Percentiles rank a stretch among this genome's conserved stretches.
Evolutionary conservation across 2,797 vertebrate species (phyloP).

Genomic region (Martes flavigula): DNA sequence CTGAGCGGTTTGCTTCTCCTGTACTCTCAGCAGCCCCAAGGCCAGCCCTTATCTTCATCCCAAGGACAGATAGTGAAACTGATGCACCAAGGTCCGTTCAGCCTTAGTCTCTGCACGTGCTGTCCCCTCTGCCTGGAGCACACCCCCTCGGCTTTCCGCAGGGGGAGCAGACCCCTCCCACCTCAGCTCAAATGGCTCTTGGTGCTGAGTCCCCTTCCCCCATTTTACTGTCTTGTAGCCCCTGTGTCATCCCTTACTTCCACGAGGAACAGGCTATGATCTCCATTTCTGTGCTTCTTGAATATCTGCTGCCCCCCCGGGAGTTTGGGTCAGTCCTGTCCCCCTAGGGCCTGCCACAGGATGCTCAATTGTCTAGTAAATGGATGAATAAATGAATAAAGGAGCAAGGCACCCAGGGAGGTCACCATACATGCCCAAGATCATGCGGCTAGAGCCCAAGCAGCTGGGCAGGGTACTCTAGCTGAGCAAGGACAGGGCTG

Average conservation of each 20-base stretch:
- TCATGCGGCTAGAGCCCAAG: neutral
- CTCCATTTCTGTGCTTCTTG: neutral
- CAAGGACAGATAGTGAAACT: neutral
- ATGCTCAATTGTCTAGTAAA: neutral
- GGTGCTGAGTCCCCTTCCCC: neutral
- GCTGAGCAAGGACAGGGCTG: neutral
- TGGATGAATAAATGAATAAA: neutral
- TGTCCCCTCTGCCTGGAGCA: neutral
- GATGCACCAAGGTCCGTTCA: rapidly evolving
- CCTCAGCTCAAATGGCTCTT: neutral
- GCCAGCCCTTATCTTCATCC: neutral
- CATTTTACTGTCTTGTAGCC: rapidly evolving
- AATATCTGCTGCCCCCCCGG: neutral
- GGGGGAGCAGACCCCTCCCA: neutral
- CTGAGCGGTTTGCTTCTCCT: neutral
- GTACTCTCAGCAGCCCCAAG: neutral
- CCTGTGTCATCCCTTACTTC: rapidly evolving
- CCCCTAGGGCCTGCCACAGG: rapidly evolving
- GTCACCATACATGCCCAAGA: rapidly evolving
- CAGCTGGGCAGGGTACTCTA: neutral
- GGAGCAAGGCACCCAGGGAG: neutral
- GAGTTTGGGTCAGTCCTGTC: rapidly evolving
- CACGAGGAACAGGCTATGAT: rapidly evolving
- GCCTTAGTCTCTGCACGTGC: neutral
- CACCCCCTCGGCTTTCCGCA: neutral